Conservation (phyloP, 1,140 invertebrate species). For the Sycobia sp. region DNA sequence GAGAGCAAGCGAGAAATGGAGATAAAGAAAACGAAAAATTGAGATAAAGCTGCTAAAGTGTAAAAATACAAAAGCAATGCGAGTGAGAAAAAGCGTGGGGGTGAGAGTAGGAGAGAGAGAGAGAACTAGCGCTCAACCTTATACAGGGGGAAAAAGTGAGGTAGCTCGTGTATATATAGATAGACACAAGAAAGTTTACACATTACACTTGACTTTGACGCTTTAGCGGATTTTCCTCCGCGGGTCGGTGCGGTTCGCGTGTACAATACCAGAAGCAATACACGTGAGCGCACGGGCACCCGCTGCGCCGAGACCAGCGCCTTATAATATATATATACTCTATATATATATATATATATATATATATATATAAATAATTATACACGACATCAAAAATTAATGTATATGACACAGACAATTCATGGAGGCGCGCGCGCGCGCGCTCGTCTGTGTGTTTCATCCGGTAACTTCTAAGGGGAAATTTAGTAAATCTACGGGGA, state of each 20-base stretch:
- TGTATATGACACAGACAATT: neutral
- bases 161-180: conserved; percentile 8
- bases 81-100: conserved; percentile 22
- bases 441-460: too few relatives aligned
- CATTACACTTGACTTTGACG: conserved; percentile 33
- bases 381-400: too few relatives aligned
- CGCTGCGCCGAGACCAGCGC: too few relatives aligned
- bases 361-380: too few relatives aligned
- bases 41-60: too few relatives aligned
- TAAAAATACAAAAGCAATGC: conserved; percentile 10
- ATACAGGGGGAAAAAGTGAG: neutral
- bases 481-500: too few relatives aligned
- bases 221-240: conserved; percentile 13
- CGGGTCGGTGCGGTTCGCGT: neutral
- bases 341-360: too few relatives aligned
- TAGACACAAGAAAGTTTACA: conserved; percentile 37
- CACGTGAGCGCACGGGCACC: too few relatives aligned
- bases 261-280: too few relatives aligned
- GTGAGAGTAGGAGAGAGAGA: conserved; percentile 30
- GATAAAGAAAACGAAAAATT: conserved; percentile 1
- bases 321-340: too few relatives aligned
- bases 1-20: neutral
- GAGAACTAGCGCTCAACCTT: conserved; percentile 18
- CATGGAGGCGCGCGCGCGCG: neutral
- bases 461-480: too few relatives aligned